Percentiles rank a stretch among this genome's conserved stretches.
phyloP scores from a whole-genome alignment of 2,888 invertebrate genomes.

The Parelbella ahira region DNA sequence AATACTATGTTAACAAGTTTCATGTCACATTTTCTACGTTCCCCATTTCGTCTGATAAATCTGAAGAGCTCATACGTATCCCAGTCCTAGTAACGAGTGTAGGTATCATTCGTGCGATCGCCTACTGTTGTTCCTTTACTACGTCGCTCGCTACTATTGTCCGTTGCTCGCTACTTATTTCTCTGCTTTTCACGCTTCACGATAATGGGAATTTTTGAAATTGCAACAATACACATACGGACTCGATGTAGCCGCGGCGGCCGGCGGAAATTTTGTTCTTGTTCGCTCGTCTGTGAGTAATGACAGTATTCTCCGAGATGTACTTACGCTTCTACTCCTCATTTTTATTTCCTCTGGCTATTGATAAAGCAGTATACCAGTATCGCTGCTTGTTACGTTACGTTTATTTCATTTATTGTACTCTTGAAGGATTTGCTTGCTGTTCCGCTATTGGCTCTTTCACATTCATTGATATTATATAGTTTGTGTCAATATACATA shows the following conservation, averaged over 20 bases:
- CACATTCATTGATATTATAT: too few relatives aligned
- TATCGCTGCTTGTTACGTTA: slow-evolving; percentile 13
- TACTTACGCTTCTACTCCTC: slow-evolving; percentile 22
- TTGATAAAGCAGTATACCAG: slow-evolving; percentile 19
- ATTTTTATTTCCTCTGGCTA: slow-evolving; percentile 25
- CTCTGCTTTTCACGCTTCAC: slow-evolving; percentile 65
- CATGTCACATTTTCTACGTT: too few relatives aligned
- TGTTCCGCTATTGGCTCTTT: too few relatives aligned
- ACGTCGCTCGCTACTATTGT: slow-evolving; percentile 49
- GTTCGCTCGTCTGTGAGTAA: slow-evolving; percentile 44
- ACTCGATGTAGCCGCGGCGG: slow-evolving; percentile 48
- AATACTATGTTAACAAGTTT: too few relatives aligned
- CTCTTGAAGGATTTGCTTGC: too few relatives aligned
- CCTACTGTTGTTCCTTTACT: slow-evolving; percentile 6
- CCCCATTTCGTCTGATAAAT: too few relatives aligned
- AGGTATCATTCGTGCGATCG: too few relatives aligned
- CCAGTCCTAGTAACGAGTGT: too few relatives aligned
- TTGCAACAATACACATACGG: slow-evolving; percentile 75
- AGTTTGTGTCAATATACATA: too few relatives aligned
- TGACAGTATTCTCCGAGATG: slow-evolving; percentile 43
- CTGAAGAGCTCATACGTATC: too few relatives aligned
- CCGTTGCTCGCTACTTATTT: slow-evolving; percentile 65
- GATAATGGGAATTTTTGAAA: slow-evolving; percentile 77
- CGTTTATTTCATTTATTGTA: slow-evolving; percentile 16
- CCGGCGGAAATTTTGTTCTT: slow-evolving; percentile 54